A percentile compares a stretch with the other conserved stretches of the same genome.
These are phyloP conservation scores for Phyllostomus hastatus DNA, from an alignment of 2,113 vertebrate genomes.

Conservation along the genomic window DNA sequence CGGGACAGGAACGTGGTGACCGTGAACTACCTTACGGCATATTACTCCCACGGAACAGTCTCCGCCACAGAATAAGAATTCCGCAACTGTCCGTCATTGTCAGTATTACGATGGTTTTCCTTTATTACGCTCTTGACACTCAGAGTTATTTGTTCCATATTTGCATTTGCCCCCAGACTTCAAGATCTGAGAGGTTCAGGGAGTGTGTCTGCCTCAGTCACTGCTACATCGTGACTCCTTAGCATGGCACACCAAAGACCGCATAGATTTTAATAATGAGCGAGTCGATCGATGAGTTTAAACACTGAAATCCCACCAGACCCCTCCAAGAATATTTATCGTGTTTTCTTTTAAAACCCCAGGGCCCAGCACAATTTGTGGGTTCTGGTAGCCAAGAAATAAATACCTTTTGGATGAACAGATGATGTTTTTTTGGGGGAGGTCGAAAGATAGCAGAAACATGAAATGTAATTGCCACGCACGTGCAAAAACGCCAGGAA, in stretches of 20 bases:
- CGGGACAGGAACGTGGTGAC: neutral
- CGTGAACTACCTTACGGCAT: neutral
- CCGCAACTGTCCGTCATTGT: neutral
- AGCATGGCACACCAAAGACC: neutral
- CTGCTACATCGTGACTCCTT: neutral
- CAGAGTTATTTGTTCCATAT: constrained; percentile 29
- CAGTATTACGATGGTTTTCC: neutral
- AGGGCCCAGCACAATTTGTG: neutral
- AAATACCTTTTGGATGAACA: neutral
- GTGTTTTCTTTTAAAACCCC: neutral
- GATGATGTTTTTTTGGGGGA: neutral
- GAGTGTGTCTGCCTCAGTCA: neutral
- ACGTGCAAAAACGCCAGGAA: neutral
- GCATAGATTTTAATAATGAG: constrained; percentile 25
- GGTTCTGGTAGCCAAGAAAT: neutral
- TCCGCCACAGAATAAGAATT: neutral
- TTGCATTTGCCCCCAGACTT: neutral
- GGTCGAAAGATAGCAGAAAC: neutral
- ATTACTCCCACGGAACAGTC: neutral
- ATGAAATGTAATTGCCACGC: neutral
- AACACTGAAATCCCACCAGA: neutral
- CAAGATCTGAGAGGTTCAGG: neutral
- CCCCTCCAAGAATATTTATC: neutral
- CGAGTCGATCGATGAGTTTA: neutral
- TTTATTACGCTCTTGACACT: neutral